Evolutionary conservation across 1,140 invertebrate species (phyloP), one percentile per base, ranked within the genome.

Genomic region (Trichonephila clavata): DNA sequence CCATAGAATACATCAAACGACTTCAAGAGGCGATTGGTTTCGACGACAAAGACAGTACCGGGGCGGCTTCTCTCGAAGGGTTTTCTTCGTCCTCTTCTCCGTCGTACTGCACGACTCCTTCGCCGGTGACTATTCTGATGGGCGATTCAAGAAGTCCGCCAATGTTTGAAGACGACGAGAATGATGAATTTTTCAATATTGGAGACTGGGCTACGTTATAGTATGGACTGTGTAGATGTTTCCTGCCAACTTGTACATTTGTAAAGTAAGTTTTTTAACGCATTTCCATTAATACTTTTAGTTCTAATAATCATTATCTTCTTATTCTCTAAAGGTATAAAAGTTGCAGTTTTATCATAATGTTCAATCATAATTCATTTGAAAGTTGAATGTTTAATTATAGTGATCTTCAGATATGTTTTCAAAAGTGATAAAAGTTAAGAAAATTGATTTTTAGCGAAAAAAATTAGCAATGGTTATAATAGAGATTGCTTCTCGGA

Each of bases 1-100:
- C 98, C 18, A 98, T 99, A 0, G 98, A 99, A 95, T 99, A 99
- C 95, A 99, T 99, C 94, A 96, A 97, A 94, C 97, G 98, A 81
- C 96, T 99, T 43, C 97, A 98, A 95, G 97, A 97, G 13, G 92
- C 92, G 1, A 88, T 93, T 0, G 92, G 92, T 21, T 93, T 77
- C 7, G 94, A 95, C 98, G 21, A 95, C 99, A 97, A 97, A 71
- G 80, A 84, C 89, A 77, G 92, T 24, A 57, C 43, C 20, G 92
- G 77, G 59, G 39, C 81, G 39, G n/a, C 50, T 18, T 92, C 91
- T 32, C 13, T 71, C 0, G 91, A 92, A 32, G 89, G 68, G 10
- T 91, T 91, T 50, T 86, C 83, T 16, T 92, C 91, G 0, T 92
- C 83, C 13, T 93, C 86, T 4, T 93, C 92, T 3, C 86, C 71